Evolutionary conservation across 2,888 invertebrate genomes (phyloP), one percentile per base, ranked within the genome.

Genomic region (Hybos culiciformis): DNA sequence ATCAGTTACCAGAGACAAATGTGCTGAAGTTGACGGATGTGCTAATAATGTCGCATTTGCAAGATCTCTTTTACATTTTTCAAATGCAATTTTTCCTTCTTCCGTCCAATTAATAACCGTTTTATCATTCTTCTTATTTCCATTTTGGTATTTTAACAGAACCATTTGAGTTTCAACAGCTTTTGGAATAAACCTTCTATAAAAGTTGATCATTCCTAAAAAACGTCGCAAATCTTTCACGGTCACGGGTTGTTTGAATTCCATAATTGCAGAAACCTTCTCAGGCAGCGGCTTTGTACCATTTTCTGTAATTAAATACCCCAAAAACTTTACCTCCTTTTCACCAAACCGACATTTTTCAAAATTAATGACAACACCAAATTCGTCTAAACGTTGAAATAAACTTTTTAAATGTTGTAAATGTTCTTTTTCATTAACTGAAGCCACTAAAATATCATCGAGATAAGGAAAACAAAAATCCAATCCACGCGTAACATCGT

Each of bases 171-270:
- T n/a, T 11, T 33, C 31, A 24, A 40, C 47, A 23, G 44, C 46
- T 12, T 40, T 24, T 36, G 51, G 53, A 3, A 61, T 50, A 43
- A 52, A 60, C 11, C 55, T 42, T 5, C 57, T 42, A 26, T 59
- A 61, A 47, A 56, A 60, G 44, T 60, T 61, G 1, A 58, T 36
- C 53, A 59, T 56, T 3, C 58, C 59, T 2, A 61, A 26, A 42
- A 58, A 59, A 6, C 52, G 33, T 23, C 32, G 17, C 6, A 64
- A 44, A 18, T 54, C 42, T 33, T 51, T 49, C 1, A 53, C 50
- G 1, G 52, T 59, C n/a, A 29, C 37, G 2, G 58, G 61, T 18
- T 40, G 45, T 2, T 53, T 43, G 21, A 52, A 56, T 1, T 53
- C 37, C 7, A 8, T 14, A 3, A 62, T 56, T 3, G 54, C 56